Base-by-base conservation (phyloP, 2,113 vertebrate species). In the Atlantisia rogersi region DNA sequence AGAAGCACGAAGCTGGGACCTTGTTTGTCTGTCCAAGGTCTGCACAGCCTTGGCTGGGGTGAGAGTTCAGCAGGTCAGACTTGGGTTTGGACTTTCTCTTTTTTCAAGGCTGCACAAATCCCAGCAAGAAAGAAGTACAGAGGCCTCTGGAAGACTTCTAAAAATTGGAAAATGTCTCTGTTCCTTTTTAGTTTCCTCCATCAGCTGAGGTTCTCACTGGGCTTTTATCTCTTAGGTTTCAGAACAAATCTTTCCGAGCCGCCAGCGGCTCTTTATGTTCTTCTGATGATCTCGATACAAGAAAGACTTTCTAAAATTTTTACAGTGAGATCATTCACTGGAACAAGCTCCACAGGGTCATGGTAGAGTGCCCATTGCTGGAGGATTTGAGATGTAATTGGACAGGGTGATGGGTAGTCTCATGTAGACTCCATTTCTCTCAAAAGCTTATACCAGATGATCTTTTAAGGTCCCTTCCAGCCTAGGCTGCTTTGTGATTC, bases 51-150 rank as follows among this genome's bases (percentile, higher is more conserved):
- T 76, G 32, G 28, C 50, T 69, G 60, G n/a, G 62, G 17, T 46
- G 32, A 63, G 56, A 65, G 60, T 70, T 86, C 53, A 75, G 73
- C n/a, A 40, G 71, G 52, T 83, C 4, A 1, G 15, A 32, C 70
- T 64, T 70, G 63, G 40, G 9, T 64, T 64, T 31, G 14, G 48
- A 48, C 21, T 22, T 3, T n/a, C 50, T 81, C 67, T 39, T 24
- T 56, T 74, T 55, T 39, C 53, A 22, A 94, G 77, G 83, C 59
- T 88, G 63, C 56, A 71, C 52, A 89, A 81, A 87, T 84, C 58
- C 28, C 60, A 91, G 65, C 17, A 84, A 89, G 74, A 50, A 77
- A 22, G 12, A 77, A 88, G 46, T n/a, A 82, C 53, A 86, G 71
- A 71, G 60, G 25, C n/a, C 31, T 78, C 42, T 1, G 3, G 37